Percentiles rank a stretch among this genome's conserved stretches.
Evolutionary conservation across 2,113 vertebrate genomes (phyloP).

Genomic region (Myotis davidii): DNA sequence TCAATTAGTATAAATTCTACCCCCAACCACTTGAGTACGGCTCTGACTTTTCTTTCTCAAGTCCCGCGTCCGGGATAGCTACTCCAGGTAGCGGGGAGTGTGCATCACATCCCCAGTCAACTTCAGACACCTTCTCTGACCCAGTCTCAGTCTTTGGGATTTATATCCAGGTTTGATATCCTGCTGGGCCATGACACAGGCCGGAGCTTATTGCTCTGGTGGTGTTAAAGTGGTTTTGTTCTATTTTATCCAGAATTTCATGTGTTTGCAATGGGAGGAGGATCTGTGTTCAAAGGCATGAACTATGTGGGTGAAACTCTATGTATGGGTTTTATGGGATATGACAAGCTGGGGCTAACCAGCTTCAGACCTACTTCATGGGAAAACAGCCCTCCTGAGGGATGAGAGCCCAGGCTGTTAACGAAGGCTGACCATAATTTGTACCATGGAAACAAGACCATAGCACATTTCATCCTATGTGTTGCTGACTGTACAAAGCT

Average conservation of each 20-base stretch:
- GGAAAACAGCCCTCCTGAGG: background rate
- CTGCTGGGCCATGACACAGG: background rate
- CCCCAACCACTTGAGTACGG: background rate
- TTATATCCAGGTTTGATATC: background rate
- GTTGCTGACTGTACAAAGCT: background rate
- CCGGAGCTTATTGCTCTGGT: background rate
- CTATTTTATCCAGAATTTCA: background rate
- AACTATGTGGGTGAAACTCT: background rate
- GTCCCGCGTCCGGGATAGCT: background rate
- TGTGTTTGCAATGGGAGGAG: background rate
- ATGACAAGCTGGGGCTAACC: background rate
- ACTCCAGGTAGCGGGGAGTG: background rate
- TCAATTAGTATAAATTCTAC: background rate
- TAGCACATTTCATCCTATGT: background rate
- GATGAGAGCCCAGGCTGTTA: background rate
- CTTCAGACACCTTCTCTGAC: background rate
- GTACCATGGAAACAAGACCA: background rate
- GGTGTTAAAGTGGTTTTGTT: background rate
- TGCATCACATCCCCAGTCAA: background rate
- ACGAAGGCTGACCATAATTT: background rate
- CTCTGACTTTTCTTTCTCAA: background rate
- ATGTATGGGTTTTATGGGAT: background rate
- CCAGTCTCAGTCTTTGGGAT: background rate
- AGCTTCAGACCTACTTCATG: background rate
- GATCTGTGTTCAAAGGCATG: background rate